A percentile compares a stretch with the other conserved stretches of the same genome.
Evolutionary conservation across 1,140 invertebrate species (phyloP).

Genomic region (Scaptomyza hsui): DNA sequence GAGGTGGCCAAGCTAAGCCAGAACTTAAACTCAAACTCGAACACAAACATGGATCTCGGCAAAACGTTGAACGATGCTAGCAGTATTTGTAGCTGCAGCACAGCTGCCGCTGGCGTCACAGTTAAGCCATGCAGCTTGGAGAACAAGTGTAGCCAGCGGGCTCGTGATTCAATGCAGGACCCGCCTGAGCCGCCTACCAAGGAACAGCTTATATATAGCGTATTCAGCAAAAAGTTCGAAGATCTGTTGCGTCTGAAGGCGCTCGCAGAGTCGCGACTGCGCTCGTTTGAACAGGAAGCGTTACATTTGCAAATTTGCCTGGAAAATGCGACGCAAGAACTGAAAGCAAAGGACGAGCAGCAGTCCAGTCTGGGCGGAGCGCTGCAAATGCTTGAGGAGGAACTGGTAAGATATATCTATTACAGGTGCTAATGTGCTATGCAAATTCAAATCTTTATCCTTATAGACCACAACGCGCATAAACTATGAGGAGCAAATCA

Average conservation of each 20-base stretch:
- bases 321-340: constrained; percentile 78
- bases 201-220: constrained; percentile 75
- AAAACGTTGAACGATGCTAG: constrained; percentile 25
- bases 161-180: constrained; percentile 62
- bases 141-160: constrained; percentile 46
- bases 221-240: constrained; percentile 78
- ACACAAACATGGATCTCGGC: constrained; percentile 57
- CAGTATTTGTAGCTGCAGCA: constrained; percentile 69
- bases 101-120: constrained; percentile 70
- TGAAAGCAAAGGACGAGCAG: constrained; percentile 84
- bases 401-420: constrained; percentile 79
- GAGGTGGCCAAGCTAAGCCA: constrained; percentile 85
- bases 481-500: constrained; percentile 95
- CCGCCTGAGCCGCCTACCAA: constrained; percentile 58
- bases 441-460: constrained; percentile 39
- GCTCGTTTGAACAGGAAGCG: constrained; percentile 67
- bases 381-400: constrained; percentile 85
- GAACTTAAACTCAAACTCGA: constrained; percentile 54
- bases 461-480: constrained; percentile 87
- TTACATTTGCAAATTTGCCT: constrained; percentile 78
- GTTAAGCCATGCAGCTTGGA: constrained; percentile 52
- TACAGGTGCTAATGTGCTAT: not conserved
- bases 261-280: constrained; percentile 69
- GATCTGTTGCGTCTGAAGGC: constrained; percentile 73
- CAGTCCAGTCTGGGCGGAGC: constrained; percentile 85